Percentiles rank a stretch among this genome's conserved stretches.
Evolutionary conservation across 1,140 invertebrate species (phyloP).

Genomic region (Dendroctonus valens): DNA sequence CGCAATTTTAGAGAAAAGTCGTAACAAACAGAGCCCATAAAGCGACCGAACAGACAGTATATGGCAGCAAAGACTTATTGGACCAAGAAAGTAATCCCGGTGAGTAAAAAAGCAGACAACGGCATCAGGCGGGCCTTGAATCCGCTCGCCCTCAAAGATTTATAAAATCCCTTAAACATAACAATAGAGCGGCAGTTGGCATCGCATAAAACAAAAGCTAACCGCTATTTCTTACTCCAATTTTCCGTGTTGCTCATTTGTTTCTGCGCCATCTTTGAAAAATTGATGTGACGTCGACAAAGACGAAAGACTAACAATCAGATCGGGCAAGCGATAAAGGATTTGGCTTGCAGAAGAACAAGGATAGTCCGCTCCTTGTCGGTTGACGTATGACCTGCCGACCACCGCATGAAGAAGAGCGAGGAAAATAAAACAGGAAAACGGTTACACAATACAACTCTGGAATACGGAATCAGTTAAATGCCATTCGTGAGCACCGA

Average conservation of each 20-base stretch:
- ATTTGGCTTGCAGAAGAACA: constrained; percentile 30
- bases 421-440: constrained; percentile 41
- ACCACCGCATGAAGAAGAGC: constrained; percentile 42
- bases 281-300: constrained; percentile 51
- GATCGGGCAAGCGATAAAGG: constrained; percentile 42
- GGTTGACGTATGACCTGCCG: constrained; percentile 42
- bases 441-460: constrained; percentile 40
- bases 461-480: constrained; percentile 44
- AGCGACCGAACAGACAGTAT: constrained; percentile 29
- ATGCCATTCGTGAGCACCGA: constrained; percentile 19
- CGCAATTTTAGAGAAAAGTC: constrained; percentile 36
- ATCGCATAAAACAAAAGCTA: constrained; percentile 52
- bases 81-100: constrained; percentile 40
- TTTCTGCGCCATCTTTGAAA: constrained; percentile 51
- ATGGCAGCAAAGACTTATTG: constrained; percentile 37
- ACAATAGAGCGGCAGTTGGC: constrained; percentile 49
- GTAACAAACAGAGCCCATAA: constrained; percentile 37
- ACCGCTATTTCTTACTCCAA: constrained; percentile 53
- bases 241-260: constrained; percentile 51
- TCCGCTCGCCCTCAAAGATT: constrained; percentile 46
- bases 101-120: constrained; percentile 44
- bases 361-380: constrained; percentile 30
- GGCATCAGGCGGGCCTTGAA: constrained; percentile 23
- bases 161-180: constrained; percentile 50
- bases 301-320: constrained; percentile 49